These are phyloP conservation scores for Hymenopus coronatus DNA, from an alignment of 2,888 invertebrate genomes.

Conservation along the genomic window DNA sequence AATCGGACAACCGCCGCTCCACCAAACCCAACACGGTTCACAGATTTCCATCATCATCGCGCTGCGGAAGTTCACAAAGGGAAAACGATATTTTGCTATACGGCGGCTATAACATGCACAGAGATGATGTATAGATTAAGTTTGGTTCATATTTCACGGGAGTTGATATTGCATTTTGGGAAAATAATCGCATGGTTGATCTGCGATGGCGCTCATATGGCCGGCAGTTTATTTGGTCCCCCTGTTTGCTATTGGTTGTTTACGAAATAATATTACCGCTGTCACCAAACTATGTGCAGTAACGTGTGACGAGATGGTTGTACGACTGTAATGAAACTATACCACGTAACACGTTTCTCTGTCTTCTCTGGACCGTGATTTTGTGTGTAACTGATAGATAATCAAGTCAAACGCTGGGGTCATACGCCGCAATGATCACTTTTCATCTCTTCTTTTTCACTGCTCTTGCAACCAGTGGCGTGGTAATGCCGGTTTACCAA, in stretches of 20 bases:
- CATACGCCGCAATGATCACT: neutral
- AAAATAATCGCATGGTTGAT: slow-evolving; percentile 19
- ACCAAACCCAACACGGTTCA: slow-evolving; percentile 1
- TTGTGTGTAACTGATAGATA: neutral
- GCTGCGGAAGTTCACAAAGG: slow-evolving; percentile 19
- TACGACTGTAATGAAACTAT: slow-evolving; percentile 11
- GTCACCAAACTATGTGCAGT: neutral
- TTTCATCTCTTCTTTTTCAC: neutral
- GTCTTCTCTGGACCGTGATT: neutral
- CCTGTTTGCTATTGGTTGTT: slow-evolving; percentile 19
- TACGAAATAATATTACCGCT: slow-evolving; percentile 18
- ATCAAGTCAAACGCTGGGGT: neutral
- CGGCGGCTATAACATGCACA: neutral
- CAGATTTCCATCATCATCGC: slow-evolving; percentile 2
- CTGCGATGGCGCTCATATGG: slow-evolving; percentile 10
- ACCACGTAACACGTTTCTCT: slow-evolving; percentile 1
- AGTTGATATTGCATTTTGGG: slow-evolving; percentile 20
- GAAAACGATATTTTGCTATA: neutral
- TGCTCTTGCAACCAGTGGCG: neutral
- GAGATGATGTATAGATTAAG: slow-evolving; percentile 20
- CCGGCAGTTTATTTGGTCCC: slow-evolving; percentile 1
- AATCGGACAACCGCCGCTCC: neutral
- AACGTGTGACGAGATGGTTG: neutral
- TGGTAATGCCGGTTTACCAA: neutral
- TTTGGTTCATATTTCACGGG: slow-evolving; percentile 22